Percentiles rank a stretch among this genome's conserved stretches.
Conservation (phyloP, 2,888 invertebrate species). For the Lasius fuliginosus region DNA sequence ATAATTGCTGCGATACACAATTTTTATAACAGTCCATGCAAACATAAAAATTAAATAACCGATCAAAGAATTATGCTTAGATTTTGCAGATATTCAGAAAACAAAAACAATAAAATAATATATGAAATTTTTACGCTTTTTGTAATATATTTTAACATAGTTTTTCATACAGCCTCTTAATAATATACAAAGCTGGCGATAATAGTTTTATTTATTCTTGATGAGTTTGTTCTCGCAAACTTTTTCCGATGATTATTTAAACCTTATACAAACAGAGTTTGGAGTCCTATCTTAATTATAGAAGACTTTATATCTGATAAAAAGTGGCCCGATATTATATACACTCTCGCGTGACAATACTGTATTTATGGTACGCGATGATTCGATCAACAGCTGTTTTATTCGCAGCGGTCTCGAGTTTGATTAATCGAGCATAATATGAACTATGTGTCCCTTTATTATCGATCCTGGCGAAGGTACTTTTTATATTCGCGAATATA, state of each 20-base stretch:
- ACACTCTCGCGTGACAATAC: slow-evolving; percentile 2
- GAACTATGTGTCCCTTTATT: neutral
- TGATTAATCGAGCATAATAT: slow-evolving; percentile 30
- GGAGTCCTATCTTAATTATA: neutral
- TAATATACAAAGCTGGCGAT: neutral
- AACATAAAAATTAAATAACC: too few relatives aligned
- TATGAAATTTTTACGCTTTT: neutral
- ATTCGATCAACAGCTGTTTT: slow-evolving; percentile 28
- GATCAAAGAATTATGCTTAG: too few relatives aligned
- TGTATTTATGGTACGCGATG: neutral
- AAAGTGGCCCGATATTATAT: neutral
- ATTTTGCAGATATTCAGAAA: neutral
- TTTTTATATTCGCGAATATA: slow-evolving; percentile 18
- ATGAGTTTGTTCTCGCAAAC: neutral
- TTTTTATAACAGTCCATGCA: too few relatives aligned
- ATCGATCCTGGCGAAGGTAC: neutral
- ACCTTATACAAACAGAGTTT: neutral
- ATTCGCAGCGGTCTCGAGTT: slow-evolving; percentile 11
- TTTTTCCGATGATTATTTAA: neutral
- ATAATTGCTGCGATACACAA: too few relatives aligned
- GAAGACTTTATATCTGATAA: neutral
- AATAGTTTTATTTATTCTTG: neutral
- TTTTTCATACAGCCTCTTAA: neutral
- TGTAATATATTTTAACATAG: neutral
- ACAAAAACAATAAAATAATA: neutral